phyloP scores from a whole-genome alignment of 2,888 invertebrate species.

The Agonopterix alstromeriana region DNA sequence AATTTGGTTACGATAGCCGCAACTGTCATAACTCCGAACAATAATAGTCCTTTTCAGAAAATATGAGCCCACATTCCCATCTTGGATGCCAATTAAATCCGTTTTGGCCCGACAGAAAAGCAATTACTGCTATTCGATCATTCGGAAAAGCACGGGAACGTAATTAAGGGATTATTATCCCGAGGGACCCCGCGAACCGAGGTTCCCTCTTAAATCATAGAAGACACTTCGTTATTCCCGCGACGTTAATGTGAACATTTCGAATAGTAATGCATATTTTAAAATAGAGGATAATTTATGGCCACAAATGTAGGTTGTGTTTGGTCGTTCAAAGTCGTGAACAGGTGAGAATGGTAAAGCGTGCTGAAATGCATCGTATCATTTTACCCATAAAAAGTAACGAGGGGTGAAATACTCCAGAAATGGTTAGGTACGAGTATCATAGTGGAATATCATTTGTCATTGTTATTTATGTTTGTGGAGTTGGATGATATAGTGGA shows the following conservation, averaged over 20 bases:
- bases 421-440: slow-evolving; percentile 27
- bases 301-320: neutral
- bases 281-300: slow-evolving; percentile 6
- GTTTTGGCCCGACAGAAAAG: slow-evolving; percentile 51
- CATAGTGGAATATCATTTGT: slow-evolving; percentile 46
- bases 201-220: slow-evolving; percentile 47
- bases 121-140: slow-evolving; percentile 64
- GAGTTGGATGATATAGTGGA: slow-evolving; percentile 25
- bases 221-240: slow-evolving; percentile 33
- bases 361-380: slow-evolving; percentile 30
- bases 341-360: slow-evolving; percentile 17
- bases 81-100: slow-evolving; percentile 44
- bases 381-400: slow-evolving; percentile 39
- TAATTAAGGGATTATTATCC: slow-evolving; percentile 62
- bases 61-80: slow-evolving; percentile 20
- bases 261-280: slow-evolving; percentile 24
- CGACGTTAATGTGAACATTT: slow-evolving; percentile 35
- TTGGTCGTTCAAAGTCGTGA: slow-evolving; percentile 6
- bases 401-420: slow-evolving; percentile 25
- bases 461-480: slow-evolving; percentile 53
- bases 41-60: slow-evolving; percentile 17
- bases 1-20: slow-evolving; percentile 3
- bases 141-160: slow-evolving; percentile 49
- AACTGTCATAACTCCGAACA: slow-evolving; percentile 14
- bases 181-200: slow-evolving; percentile 26